A percentile compares a stretch with the other conserved stretches of the same genome.
Evolutionary conservation across 2,888 invertebrate genomes (phyloP).

Genomic region (Drosophila maculinotata): DNA sequence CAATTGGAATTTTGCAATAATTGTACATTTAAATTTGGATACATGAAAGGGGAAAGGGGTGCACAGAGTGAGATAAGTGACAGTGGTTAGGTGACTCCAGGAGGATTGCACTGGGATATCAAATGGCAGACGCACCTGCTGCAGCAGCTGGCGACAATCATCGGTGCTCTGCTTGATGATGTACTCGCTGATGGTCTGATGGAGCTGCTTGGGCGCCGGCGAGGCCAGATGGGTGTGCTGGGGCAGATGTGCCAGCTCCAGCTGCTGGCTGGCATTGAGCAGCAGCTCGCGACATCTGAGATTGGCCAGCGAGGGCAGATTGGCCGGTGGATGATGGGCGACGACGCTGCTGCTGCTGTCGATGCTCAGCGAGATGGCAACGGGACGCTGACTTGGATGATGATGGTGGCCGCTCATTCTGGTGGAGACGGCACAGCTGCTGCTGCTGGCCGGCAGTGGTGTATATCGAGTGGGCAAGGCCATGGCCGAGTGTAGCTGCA

Average conservation of each 20-base stretch:
- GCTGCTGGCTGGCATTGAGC: conserved; percentile 52
- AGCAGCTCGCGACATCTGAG: conserved; percentile 67
- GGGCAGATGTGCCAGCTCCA: conserved; percentile 29
- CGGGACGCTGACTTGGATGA: conserved; percentile 50
- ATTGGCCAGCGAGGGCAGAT: conserved; percentile 63
- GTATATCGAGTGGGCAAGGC: conserved; percentile 66
- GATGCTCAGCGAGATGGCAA: conserved; percentile 69
- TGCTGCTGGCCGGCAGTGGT: conserved; percentile 54
- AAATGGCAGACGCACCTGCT: conserved; percentile 85
- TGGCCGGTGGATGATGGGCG: neutral
- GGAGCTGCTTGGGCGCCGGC: conserved; percentile 61
- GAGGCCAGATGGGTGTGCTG: conserved; percentile 20
- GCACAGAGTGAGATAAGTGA: no score
- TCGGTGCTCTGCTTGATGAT: conserved; percentile 89
- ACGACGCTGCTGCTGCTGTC: conserved; percentile 68
- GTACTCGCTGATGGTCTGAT: conserved; percentile 86
- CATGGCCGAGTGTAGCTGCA: neutral
- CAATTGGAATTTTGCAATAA: no score
- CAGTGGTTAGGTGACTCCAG: no score
- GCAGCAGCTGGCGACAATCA: conserved; percentile 89
- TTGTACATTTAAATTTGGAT: no score
- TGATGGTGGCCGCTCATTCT: conserved; percentile 60
- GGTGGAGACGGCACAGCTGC: conserved; percentile 37
- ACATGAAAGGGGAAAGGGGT: no score
- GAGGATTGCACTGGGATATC: no score